phyloP scores from a whole-genome alignment of 2,797 vertebrate genomes.

The Scarus forsteni region DNA sequence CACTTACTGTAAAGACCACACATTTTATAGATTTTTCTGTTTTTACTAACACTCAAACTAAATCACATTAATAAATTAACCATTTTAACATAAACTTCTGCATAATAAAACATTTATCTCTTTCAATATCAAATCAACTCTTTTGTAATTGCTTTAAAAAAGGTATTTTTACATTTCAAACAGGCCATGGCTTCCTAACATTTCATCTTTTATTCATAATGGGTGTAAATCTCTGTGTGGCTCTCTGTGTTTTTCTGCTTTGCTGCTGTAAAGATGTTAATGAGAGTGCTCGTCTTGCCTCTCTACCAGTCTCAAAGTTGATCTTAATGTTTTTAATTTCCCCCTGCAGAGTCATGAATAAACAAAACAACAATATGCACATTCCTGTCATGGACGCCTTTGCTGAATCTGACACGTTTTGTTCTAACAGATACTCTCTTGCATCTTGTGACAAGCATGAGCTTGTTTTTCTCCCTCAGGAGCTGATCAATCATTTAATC shows the following conservation, averaged over 20 bases:
- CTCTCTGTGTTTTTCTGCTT: not conserved
- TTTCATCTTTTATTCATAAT: no score
- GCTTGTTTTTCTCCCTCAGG: slow-evolving; percentile 60
- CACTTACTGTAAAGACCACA: no score
- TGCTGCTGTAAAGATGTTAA: slow-evolving; percentile 27
- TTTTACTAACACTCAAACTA: no score
- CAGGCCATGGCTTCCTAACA: no score
- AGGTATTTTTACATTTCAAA: no score
- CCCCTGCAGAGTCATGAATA: slow-evolving; percentile 63
- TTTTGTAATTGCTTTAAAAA: no score
- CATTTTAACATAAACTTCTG: no score
- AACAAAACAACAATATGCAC: slow-evolving; percentile 48
- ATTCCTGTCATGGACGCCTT: slow-evolving; percentile 40
- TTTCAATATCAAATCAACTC: no score
- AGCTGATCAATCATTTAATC: slow-evolving; percentile 79
- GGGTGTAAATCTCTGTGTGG: no score
- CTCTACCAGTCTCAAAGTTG: slow-evolving; percentile 14
- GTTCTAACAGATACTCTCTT: slow-evolving; percentile 48
- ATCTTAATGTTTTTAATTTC: slow-evolving; percentile 71
- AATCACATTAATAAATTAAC: no score
- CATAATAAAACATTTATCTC: no score
- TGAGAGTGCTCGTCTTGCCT: slow-evolving; percentile 23
- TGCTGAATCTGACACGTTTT: slow-evolving; percentile 63
- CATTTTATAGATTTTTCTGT: no score
- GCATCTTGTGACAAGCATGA: slow-evolving; percentile 40